Percentiles rank a stretch among this genome's conserved stretches.
Conservation (phyloP, 1,140 invertebrate species). For the Aricia agestis region DNA sequence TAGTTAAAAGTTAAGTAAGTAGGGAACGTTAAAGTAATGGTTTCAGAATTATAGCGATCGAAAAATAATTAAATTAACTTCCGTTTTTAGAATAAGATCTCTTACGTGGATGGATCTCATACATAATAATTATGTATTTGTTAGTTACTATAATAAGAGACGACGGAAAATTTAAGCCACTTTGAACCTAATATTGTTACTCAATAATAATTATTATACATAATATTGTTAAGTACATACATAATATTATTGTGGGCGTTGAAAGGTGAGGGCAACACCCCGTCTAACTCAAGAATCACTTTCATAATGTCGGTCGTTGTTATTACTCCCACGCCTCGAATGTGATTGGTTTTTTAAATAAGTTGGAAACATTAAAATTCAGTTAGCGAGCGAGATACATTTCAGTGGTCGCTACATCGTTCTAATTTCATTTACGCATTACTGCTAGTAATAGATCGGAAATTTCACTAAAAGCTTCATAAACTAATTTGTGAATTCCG, state of each 20-base stretch:
- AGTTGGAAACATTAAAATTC: background rate
- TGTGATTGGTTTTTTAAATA: background rate
- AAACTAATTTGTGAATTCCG: background rate
- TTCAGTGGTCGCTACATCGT: background rate
- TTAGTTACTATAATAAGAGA: too few species aligned
- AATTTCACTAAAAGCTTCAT: constrained; percentile 1
- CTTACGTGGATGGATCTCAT: too few species aligned
- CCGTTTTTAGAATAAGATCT: too few species aligned
- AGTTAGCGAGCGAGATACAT: background rate
- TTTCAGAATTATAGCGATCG: background rate
- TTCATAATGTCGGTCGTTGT: background rate
- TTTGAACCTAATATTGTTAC: too few species aligned
- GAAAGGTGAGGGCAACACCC: background rate
- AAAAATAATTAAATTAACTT: too few species aligned
- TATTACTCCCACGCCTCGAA: background rate
- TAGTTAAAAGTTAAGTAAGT: background rate
- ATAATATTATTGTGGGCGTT: too few species aligned
- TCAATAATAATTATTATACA: too few species aligned
- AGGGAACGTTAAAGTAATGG: background rate
- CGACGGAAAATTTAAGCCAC: too few species aligned
- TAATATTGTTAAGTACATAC: too few species aligned
- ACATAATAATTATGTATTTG: too few species aligned
- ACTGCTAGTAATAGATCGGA: background rate
- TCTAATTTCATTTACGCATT: background rate
- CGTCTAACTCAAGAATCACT: background rate